Evolutionary conservation across 2,888 invertebrate species (phyloP).

Genomic region (Eupithecia tripunctaria): DNA sequence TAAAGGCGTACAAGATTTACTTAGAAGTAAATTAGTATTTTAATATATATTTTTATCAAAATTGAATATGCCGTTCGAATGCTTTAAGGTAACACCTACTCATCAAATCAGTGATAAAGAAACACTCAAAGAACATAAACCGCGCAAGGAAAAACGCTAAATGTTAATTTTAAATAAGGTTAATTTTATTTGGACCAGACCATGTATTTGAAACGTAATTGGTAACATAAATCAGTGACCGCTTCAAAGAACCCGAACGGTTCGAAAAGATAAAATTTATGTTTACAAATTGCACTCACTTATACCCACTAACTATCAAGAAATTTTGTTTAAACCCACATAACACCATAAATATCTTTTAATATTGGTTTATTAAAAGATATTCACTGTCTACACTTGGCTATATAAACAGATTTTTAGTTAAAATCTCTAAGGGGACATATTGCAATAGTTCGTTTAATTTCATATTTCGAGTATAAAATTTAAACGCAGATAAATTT

Average conservation of each 20-base stretch:
- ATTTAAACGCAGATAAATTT: not conserved
- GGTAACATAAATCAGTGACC: slow-evolving; percentile 71
- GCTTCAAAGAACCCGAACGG: slow-evolving; percentile 52
- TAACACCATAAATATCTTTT: not conserved
- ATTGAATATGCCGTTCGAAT: too few relatives aligned
- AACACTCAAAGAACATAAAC: too few relatives aligned
- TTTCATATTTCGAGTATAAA: not conserved
- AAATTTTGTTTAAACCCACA: not conserved
- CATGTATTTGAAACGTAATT: not conserved
- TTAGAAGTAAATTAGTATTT: too few relatives aligned
- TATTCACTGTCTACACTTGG: not conserved
- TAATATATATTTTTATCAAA: too few relatives aligned
- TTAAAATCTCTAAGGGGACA: not conserved
- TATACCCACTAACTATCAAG: too few relatives aligned
- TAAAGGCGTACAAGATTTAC: too few relatives aligned
- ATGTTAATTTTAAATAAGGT: too few relatives aligned
- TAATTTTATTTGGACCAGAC: not conserved
- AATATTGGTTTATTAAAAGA: not conserved
- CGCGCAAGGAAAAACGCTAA: too few relatives aligned
- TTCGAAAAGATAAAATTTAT: slow-evolving; percentile 56
- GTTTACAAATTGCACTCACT: slow-evolving; percentile 33
- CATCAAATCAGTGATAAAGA: too few relatives aligned
- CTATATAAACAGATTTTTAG: not conserved
- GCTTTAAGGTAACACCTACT: too few relatives aligned
- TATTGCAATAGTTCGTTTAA: not conserved